These are phyloP conservation scores for Boleophthalmus pectinirostris DNA, from an alignment of 2,113 vertebrate species.

Conservation along the genomic window DNA sequence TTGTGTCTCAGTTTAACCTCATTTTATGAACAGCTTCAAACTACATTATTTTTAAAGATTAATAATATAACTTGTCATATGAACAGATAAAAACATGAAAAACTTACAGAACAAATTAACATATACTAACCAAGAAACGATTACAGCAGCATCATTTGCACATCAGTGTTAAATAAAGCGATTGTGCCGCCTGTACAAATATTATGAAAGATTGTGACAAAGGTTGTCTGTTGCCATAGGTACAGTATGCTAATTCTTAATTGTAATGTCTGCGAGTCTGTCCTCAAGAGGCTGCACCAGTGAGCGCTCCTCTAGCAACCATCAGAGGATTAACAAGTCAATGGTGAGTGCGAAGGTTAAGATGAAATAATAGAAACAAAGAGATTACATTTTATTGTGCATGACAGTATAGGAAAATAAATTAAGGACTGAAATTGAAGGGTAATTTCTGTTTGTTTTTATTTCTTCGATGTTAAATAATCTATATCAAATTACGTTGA, in stretches of 20 bases:
- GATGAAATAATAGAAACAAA: not conserved
- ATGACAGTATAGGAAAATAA: no score
- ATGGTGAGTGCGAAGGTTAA: not conserved
- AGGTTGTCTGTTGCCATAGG: slow-evolving; percentile 83
- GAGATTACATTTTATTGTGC: not conserved
- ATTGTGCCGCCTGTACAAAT: slow-evolving; percentile 75
- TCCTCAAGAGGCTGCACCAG: slow-evolving; percentile 23
- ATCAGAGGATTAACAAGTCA: not conserved
- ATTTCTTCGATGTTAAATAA: no score
- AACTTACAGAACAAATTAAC: no score
- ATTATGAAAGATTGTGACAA: slow-evolving; percentile 79
- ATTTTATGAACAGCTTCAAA: no score
- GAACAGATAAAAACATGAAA: no score
- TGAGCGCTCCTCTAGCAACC: slow-evolving; percentile 8
- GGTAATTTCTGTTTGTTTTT: no score
- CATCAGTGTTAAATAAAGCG: slow-evolving; percentile 69
- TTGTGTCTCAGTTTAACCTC: no score
- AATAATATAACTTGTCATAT: no score
- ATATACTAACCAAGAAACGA: not conserved
- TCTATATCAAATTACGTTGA: no score
- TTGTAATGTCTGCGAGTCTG: slow-evolving; percentile 65
- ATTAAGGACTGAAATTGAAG: no score
- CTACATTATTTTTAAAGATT: no score
- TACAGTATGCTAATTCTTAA: slow-evolving; percentile 82
- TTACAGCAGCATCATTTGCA: slow-evolving; percentile 56